Evolutionary conservation across 2,113 vertebrate species (phyloP).

Genomic region (Trogon melanurus): DNA sequence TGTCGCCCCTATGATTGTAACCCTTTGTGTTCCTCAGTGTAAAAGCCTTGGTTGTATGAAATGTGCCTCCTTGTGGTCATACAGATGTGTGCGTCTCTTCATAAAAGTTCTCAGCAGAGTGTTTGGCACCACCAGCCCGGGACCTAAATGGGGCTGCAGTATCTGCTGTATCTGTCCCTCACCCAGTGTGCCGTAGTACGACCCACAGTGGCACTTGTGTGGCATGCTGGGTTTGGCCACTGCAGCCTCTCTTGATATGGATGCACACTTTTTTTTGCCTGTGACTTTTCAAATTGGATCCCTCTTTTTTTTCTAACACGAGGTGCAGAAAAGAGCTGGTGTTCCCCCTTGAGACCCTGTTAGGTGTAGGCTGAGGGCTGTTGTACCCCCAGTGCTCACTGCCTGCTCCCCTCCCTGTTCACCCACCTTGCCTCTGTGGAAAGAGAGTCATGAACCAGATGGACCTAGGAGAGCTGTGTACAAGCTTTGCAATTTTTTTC

Average conservation of each 20-base stretch:
- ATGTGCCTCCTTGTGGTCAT: background rate
- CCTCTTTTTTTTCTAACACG: background rate
- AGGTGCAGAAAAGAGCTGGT: background rate
- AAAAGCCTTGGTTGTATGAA: background rate
- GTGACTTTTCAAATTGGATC: background rate
- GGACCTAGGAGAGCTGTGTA: background rate
- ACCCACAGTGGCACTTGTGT: background rate
- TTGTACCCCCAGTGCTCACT: background rate
- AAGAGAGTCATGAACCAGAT: background rate
- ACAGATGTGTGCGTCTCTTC: background rate
- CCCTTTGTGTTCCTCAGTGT: too few relatives aligned
- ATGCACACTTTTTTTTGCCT: background rate
- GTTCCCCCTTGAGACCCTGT: background rate
- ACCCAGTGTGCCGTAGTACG: background rate
- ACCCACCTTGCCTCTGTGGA: background rate
- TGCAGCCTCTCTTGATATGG: background rate
- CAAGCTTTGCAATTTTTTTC: background rate
- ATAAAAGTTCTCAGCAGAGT: background rate
- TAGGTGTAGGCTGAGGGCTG: background rate
- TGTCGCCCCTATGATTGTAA: background rate
- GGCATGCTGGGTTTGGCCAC: background rate
- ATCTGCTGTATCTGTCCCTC: fast-evolving
- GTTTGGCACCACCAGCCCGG: background rate
- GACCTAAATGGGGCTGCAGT: background rate
- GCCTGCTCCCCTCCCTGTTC: background rate